Percentiles rank a stretch among this genome's conserved stretches.
phyloP scores from a whole-genome alignment of 1,140 invertebrate genomes.

The Cydia strobilella region DNA sequence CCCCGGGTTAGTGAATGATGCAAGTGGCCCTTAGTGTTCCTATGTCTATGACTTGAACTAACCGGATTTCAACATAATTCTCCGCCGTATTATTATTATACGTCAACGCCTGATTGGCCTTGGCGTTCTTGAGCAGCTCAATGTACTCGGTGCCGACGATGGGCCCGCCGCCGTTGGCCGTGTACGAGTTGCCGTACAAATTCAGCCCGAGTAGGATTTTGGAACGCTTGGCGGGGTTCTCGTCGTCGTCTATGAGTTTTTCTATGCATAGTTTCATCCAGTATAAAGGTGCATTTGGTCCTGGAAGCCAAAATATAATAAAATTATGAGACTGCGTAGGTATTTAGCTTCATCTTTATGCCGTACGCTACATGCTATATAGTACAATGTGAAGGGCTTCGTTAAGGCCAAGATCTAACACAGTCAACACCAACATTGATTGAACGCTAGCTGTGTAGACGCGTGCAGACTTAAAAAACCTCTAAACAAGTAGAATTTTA shows the following conservation, averaged over 20 bases:
- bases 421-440: too few relatives aligned
- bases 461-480: too few relatives aligned
- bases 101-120: conserved; percentile 84
- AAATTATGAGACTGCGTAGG: background rate
- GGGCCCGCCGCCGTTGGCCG: conserved; percentile 86
- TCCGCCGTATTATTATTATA: conserved; percentile 91
- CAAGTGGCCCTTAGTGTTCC: too few relatives aligned
- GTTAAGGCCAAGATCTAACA: too few relatives aligned
- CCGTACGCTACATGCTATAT: too few relatives aligned
- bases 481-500: too few relatives aligned
- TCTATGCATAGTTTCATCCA: conserved; percentile 92
- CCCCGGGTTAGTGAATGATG: too few relatives aligned
- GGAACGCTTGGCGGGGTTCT: conserved; percentile 80
- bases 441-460: too few relatives aligned
- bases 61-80: conserved; percentile 94
- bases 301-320: conserved; percentile 54
- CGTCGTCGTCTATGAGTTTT: conserved; percentile 83
- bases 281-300: conserved; percentile 91
- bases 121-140: conserved; percentile 84
- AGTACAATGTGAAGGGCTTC: too few relatives aligned
- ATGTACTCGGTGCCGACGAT: conserved; percentile 90
- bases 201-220: conserved; percentile 95
- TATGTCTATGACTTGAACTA: conserved; percentile 57
- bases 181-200: conserved; percentile 96
- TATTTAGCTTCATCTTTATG: too few relatives aligned